A percentile compares a stretch with the other conserved stretches of the same genome.
phyloP scores from a whole-genome alignment of 2,888 invertebrate species.

The Lagria hirta region DNA sequence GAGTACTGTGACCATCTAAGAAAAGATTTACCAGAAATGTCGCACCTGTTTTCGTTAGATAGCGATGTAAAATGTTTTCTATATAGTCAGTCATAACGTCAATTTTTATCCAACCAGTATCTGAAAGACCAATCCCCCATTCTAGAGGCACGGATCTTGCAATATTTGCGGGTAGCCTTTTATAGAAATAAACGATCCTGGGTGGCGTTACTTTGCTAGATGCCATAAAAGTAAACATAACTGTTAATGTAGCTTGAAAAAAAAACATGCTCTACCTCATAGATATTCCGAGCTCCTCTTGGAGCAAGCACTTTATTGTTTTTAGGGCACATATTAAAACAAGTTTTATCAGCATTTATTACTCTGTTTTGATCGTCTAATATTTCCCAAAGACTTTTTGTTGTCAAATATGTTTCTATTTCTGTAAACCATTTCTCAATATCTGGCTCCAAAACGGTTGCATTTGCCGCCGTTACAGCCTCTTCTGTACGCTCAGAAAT shows the following conservation, averaged over 20 bases:
- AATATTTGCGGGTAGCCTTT: slow-evolving; percentile 44
- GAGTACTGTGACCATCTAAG: slow-evolving; percentile 40
- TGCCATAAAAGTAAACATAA: slow-evolving; percentile 46
- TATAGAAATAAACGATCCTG: slow-evolving; percentile 46
- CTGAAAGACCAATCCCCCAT: slow-evolving; percentile 48
- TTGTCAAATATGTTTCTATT: slow-evolving; percentile 11
- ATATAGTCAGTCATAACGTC: slow-evolving; percentile 50
- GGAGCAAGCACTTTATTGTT: slow-evolving; percentile 36
- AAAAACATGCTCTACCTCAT: slow-evolving; percentile 44
- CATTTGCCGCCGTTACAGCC: slow-evolving; percentile 34
- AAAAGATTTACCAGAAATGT: slow-evolving; percentile 46
- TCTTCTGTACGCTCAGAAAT: slow-evolving; percentile 26
- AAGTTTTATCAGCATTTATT: slow-evolving; percentile 33
- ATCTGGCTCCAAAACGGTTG: no score
- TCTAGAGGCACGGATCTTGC: slow-evolving; percentile 40
- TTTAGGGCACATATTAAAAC: slow-evolving; percentile 28
- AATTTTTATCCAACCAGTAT: slow-evolving; percentile 51
- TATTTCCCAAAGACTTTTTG: no score
- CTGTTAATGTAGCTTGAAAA: slow-evolving; percentile 40
- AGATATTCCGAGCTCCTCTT: slow-evolving; percentile 35
- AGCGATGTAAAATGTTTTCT: slow-evolving; percentile 41
- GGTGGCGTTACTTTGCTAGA: slow-evolving; percentile 40
- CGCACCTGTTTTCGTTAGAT: slow-evolving; percentile 36
- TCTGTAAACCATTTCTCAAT: slow-evolving; percentile 1
- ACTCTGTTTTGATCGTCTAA: slow-evolving; percentile 32